Conservation (phyloP, 2,797 vertebrate species). For the Gouania willdenowi region DNA sequence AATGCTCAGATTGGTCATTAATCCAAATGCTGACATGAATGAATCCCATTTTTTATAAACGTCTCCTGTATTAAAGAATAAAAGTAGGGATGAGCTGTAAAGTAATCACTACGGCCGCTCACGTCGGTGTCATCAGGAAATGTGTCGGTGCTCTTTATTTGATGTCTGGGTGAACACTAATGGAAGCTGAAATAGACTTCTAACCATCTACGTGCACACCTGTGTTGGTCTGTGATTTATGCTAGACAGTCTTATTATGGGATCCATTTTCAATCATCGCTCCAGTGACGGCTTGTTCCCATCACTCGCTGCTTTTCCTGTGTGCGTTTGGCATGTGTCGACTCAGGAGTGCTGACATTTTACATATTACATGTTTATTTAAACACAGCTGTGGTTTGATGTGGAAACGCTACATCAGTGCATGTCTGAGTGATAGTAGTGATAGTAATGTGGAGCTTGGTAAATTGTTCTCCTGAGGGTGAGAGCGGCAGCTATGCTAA, state of each 20-base stretch:
- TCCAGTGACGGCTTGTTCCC: conserved; percentile 35
- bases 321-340: conserved; percentile 25
- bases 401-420: too few relatives aligned
- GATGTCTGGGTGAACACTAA: conserved; percentile 10
- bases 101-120: neutral
- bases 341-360: conserved; percentile 24
- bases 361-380: conserved; percentile 31
- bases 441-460: too few relatives aligned
- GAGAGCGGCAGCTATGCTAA: conserved; percentile 18
- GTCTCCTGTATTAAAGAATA: too few relatives aligned
- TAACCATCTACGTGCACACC: neutral
- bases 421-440: too few relatives aligned
- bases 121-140: neutral
- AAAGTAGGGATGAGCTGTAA: too few relatives aligned
- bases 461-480: neutral
- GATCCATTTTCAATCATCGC: conserved; percentile 22
- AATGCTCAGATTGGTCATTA: too few relatives aligned
- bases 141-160: conserved; percentile 11
- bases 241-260: conserved; percentile 23
- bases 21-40: too few relatives aligned
- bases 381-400: too few relatives aligned
- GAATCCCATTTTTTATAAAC: too few relatives aligned
- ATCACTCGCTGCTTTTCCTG: conserved; percentile 25
- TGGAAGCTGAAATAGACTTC: conserved; percentile 13
- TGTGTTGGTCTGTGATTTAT: conserved; percentile 28